These are phyloP conservation scores for Oscheius sp. DNA, from an alignment of 2,888 invertebrate genomes.

Conservation along the genomic window DNA sequence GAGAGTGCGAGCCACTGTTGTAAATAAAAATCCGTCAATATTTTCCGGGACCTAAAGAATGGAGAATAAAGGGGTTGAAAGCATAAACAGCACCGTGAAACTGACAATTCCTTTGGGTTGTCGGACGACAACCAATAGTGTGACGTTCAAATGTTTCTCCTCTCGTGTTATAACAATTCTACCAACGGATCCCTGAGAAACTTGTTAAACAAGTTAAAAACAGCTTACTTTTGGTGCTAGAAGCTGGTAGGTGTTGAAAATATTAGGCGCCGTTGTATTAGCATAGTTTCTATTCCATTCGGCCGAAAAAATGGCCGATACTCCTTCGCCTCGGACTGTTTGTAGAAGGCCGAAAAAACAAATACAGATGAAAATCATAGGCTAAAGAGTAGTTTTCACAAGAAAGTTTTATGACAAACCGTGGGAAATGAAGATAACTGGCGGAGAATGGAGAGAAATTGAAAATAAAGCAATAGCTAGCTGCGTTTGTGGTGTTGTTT, in stretches of 20 bases:
- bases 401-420: constrained; percentile 1
- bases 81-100: not conserved
- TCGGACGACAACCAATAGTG: constrained; percentile 13
- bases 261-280: constrained; percentile 29
- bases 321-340: not conserved
- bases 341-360: constrained; percentile 1
- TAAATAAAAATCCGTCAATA: constrained; percentile 50
- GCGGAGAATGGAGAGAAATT: not conserved
- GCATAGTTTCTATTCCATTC: constrained; percentile 42
- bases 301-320: constrained; percentile 30
- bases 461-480: not conserved
- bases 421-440: not conserved
- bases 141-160: not conserved
- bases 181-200: constrained; percentile 19
- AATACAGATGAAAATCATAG: not conserved
- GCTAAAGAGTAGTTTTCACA: not conserved
- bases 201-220: not conserved
- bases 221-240: constrained; percentile 39
- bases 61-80: too few relatives aligned
- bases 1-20: constrained; percentile 48
- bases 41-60: constrained; percentile 50
- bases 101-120: constrained; percentile 12
- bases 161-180: constrained; percentile 32
- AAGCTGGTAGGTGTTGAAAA: constrained; percentile 41
- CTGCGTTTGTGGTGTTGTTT: too few relatives aligned